Evolutionary conservation across 1,140 invertebrate species (phyloP).

Genomic region (Atopsyche davidsoni): DNA sequence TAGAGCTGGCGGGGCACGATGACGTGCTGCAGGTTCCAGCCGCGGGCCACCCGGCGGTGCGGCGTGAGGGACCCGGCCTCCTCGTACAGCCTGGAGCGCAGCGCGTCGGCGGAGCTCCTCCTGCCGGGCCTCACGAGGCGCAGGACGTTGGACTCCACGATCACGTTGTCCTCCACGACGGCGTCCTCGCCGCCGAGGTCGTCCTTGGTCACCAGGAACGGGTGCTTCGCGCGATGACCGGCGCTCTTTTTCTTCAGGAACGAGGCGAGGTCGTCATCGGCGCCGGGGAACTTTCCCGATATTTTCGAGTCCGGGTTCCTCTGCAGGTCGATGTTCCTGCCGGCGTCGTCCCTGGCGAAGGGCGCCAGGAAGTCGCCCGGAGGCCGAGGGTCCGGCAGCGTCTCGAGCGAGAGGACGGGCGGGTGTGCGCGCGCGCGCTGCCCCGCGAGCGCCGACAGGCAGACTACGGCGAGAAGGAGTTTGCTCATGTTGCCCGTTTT

Average conservation of each 20-base stretch:
- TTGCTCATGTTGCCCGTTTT: slow-evolving; percentile 15
- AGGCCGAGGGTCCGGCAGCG: slow-evolving; percentile 2
- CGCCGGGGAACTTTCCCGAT: background rate
- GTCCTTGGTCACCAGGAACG: slow-evolving; percentile 27
- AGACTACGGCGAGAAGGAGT: slow-evolving; percentile 7
- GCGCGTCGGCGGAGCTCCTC: slow-evolving; percentile 26
- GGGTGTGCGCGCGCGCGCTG: background rate
- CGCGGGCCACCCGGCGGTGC: slow-evolving; percentile 40
- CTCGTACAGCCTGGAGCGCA: slow-evolving; percentile 28
- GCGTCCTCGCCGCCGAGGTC: slow-evolving; percentile 37
- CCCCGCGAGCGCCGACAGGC: slow-evolving; percentile 1
- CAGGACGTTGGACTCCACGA: slow-evolving; percentile 43
- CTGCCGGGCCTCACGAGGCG: slow-evolving; percentile 37
- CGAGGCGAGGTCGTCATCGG: slow-evolving; percentile 6
- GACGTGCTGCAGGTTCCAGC: slow-evolving; percentile 48
- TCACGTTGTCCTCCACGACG: slow-evolving; percentile 42
- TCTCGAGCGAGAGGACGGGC: background rate
- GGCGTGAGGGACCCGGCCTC: slow-evolving; percentile 27
- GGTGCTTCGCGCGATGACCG: slow-evolving; percentile 30
- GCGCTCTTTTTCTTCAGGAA: slow-evolving; percentile 11
- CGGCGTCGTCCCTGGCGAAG: background rate
- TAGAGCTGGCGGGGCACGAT: slow-evolving; percentile 39
- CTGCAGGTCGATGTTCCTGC: background rate
- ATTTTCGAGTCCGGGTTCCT: background rate
- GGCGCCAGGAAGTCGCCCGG: slow-evolving; percentile 2